Percentiles rank a stretch among this genome's conserved stretches.
phyloP scores from a whole-genome alignment of 2,797 vertebrate species.

The Yasuhikotakia modesta region DNA sequence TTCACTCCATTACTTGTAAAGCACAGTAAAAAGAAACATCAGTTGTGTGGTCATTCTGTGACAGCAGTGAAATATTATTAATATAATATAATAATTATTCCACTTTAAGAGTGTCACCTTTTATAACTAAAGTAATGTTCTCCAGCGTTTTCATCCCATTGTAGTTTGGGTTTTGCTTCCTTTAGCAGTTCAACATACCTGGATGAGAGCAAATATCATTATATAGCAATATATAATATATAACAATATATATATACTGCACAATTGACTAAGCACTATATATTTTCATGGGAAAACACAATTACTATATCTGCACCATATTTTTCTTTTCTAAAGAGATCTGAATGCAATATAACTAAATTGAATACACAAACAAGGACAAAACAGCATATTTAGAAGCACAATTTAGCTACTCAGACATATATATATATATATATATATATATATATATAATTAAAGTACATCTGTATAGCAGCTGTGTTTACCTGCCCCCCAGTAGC shows the following conservation, averaged over 20 bases:
- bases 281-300: not conserved
- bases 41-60: not conserved
- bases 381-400: no score
- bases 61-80: not conserved
- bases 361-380: no score
- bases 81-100: not conserved
- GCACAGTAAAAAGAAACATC: conserved; percentile 48
- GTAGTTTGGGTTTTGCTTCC: conserved; percentile 85
- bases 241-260: no score
- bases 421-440: no score
- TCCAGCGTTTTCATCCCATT: conserved; percentile 87
- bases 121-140: conserved; percentile 94
- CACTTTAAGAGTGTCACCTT: conserved; percentile 75
- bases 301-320: no score
- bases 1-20: conserved; percentile 86
- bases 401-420: no score
- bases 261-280: not conserved
- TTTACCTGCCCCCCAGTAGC: conserved; percentile 83
- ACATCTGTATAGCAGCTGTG: no score
- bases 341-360: no score
- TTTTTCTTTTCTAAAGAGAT: no score
- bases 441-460: no score
- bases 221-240: no score
- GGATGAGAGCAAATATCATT: conserved; percentile 48
- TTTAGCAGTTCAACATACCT: conserved; percentile 92